Evolutionary conservation across 2,888 invertebrate genomes (phyloP).

Genomic region (Pyrocoelia pectoralis): DNA sequence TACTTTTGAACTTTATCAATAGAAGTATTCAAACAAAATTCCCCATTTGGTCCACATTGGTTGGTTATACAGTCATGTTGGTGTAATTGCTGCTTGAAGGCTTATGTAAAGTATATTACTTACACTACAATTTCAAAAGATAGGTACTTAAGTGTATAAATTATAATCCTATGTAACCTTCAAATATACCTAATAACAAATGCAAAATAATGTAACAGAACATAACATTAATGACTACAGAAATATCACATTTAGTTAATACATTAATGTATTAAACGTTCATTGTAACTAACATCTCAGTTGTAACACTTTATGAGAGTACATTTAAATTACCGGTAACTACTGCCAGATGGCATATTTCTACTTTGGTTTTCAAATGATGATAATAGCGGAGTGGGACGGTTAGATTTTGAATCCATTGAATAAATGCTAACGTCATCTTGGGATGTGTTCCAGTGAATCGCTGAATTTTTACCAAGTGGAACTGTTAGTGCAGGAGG

Average conservation of each 20-base stretch:
- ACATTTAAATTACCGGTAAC: slow-evolving; percentile 28
- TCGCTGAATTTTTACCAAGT: slow-evolving; percentile 26
- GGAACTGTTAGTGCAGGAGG: slow-evolving; percentile 46
- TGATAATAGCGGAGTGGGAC: slow-evolving; percentile 42
- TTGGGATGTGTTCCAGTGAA: slow-evolving; percentile 49
- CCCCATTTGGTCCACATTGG: not conserved
- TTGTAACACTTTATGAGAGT: not conserved
- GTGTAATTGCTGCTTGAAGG: not conserved
- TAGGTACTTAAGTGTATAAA: no score
- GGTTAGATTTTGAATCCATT: slow-evolving; percentile 41
- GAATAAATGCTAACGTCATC: slow-evolving; percentile 50
- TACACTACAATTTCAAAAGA: no score
- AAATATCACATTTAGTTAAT: slow-evolving; percentile 49
- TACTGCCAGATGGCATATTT: slow-evolving; percentile 28
- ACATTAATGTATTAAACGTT: slow-evolving; percentile 29
- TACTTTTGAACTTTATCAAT: not conserved
- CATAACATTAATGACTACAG: slow-evolving; percentile 45
- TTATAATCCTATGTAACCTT: not conserved
- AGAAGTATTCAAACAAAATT: not conserved
- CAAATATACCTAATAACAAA: slow-evolving; percentile 2
- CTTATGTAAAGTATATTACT: no score
- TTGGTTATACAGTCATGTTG: no score
- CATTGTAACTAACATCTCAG: slow-evolving; percentile 16
- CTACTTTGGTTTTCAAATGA: slow-evolving; percentile 45
- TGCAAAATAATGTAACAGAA: slow-evolving; percentile 15